These are phyloP conservation scores for Nymphalis c-album DNA, from an alignment of 2,888 invertebrate genomes.

Conservation along the genomic window DNA sequence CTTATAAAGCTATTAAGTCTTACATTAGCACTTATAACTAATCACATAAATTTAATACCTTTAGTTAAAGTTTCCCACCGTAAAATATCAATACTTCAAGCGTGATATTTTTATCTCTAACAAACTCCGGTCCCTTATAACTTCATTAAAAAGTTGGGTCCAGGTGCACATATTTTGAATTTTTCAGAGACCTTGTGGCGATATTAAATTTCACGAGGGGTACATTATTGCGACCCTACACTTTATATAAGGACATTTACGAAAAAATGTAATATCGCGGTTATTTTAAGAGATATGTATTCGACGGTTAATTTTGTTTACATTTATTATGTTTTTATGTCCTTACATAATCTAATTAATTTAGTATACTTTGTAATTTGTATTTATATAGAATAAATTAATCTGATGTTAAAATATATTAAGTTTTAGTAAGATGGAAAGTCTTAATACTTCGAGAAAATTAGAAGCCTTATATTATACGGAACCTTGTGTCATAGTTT, in stretches of 20 bases:
- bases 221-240: not conserved
- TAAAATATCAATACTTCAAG: not conserved
- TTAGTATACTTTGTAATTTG: no score
- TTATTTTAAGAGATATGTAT: not conserved
- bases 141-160: conserved; percentile 7
- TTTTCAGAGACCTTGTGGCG: conserved; percentile 5
- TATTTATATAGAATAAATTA: no score
- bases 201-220: conserved; percentile 2
- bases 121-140: not conserved
- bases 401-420: no score
- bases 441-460: no score
- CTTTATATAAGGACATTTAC: not conserved
- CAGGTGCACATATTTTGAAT: conserved; percentile 10
- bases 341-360: not conserved
- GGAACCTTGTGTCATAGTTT: no score
- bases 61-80: not conserved
- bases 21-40: no score
- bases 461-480: no score
- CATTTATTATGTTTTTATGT: not conserved
- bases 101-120: conserved; percentile 1
- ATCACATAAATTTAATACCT: no score
- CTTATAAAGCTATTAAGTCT: no score
- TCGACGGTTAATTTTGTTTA: no score
- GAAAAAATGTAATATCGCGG: conserved; percentile 4
- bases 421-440: no score